Conservation (phyloP, 1,140 invertebrate species). For the Zaprionus lachaisei region DNA sequence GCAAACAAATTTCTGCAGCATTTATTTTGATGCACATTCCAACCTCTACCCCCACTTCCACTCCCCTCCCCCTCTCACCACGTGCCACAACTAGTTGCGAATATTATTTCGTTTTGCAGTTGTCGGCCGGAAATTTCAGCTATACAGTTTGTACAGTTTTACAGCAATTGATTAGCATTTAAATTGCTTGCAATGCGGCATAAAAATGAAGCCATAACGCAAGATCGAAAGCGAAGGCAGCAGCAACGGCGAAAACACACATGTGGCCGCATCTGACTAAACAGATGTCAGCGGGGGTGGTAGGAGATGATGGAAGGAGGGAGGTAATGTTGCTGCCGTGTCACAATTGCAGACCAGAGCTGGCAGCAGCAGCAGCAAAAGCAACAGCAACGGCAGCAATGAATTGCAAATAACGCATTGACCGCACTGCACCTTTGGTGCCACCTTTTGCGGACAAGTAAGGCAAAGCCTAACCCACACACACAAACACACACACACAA, state of each 20-base stretch:
- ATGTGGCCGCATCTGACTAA: slow-evolving; percentile 36
- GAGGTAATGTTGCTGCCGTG: slow-evolving; percentile 14
- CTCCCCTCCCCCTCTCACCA: too few relatives aligned
- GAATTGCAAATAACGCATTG: slow-evolving; percentile 81
- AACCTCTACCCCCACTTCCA: slow-evolving; percentile 1
- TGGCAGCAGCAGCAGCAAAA: slow-evolving; percentile 9
- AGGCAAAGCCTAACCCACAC: slow-evolving; percentile 57
- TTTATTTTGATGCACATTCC: slow-evolving; percentile 63
- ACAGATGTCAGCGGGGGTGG: slow-evolving; percentile 29
- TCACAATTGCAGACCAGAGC: slow-evolving; percentile 45
- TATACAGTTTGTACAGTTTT: slow-evolving; percentile 43
- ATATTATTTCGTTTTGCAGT: slow-evolving; percentile 58
- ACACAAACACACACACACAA: not conserved
- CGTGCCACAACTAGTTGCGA: slow-evolving; percentile 39
- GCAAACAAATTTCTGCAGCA: slow-evolving; percentile 15
- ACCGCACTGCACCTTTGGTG: slow-evolving; percentile 78
- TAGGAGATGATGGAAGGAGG: not conserved
- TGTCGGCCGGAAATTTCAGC: slow-evolving; percentile 36
- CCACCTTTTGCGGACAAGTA: slow-evolving; percentile 75
- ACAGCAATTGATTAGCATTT: slow-evolving; percentile 77
- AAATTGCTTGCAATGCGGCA: slow-evolving; percentile 74
- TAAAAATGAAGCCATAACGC: slow-evolving; percentile 73
- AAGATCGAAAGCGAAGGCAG: slow-evolving; percentile 12
- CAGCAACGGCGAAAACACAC: slow-evolving; percentile 10
- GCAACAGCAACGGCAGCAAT: slow-evolving; percentile 56